phyloP scores from a whole-genome alignment of 2,888 invertebrate genomes.

The Trilocha varians region DNA sequence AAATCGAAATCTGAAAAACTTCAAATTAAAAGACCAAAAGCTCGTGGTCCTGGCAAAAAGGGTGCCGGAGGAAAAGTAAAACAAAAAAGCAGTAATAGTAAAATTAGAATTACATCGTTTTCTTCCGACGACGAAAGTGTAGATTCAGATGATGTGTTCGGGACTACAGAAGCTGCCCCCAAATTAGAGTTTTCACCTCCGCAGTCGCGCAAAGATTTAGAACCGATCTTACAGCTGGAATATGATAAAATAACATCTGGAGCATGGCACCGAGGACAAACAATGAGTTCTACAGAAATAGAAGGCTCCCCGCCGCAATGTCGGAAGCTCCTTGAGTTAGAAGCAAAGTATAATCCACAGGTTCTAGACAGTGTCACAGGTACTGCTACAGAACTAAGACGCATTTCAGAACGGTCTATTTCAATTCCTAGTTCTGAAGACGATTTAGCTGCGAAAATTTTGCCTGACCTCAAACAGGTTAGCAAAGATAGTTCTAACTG shows the following conservation, averaged over 20 bases:
- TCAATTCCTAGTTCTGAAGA: constrained; percentile 85
- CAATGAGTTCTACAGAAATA: constrained; percentile 85
- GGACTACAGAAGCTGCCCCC: constrained; percentile 82
- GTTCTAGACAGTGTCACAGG: constrained; percentile 76
- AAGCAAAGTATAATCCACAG: constrained; percentile 77
- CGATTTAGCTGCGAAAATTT: constrained; percentile 76
- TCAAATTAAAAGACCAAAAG: constrained; percentile 77
- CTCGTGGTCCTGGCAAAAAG: constrained; percentile 73
- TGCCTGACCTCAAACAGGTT: constrained; percentile 59
- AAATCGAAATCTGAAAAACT: constrained; percentile 75
- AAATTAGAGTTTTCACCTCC: constrained; percentile 83
- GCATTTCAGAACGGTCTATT: constrained; percentile 82
- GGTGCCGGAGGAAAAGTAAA: constrained; percentile 74
- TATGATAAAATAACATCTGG: constrained; percentile 80
- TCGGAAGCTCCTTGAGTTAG: constrained; percentile 75
- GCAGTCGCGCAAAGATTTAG: constrained; percentile 82
- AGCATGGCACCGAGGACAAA: constrained; percentile 79
- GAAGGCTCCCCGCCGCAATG: constrained; percentile 84
- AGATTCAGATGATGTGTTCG: constrained; percentile 84
- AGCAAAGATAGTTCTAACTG: constrained; percentile 72
- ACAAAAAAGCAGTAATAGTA: constrained; percentile 77
- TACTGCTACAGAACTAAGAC: constrained; percentile 77
- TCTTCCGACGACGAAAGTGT: constrained; percentile 84
- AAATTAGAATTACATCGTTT: constrained; percentile 82
- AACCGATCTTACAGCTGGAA: constrained; percentile 81